Percentiles rank a stretch among this genome's conserved stretches.
Evolutionary conservation across 2,888 invertebrate genomes (phyloP).

Genomic region (Arenicola marina): DNA sequence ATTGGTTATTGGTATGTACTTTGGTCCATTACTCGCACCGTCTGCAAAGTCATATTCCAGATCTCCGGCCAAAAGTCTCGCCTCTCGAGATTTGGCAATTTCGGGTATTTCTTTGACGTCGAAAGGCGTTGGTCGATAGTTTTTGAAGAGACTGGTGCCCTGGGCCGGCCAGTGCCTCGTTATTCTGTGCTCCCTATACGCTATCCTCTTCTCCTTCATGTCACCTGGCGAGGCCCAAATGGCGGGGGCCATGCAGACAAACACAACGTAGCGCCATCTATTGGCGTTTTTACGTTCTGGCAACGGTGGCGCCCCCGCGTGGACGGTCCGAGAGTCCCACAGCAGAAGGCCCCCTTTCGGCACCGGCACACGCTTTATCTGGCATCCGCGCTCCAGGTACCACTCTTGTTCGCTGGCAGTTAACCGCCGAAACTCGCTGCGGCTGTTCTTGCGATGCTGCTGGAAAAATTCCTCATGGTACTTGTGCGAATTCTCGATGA

Average conservation of each 20-base stretch:
- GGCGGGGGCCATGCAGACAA: slow-evolving; percentile 51
- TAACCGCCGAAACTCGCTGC: slow-evolving; percentile 32
- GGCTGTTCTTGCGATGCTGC: neutral
- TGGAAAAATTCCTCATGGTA: slow-evolving; percentile 30
- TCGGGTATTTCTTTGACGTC: slow-evolving; percentile 28
- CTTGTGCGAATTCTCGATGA: slow-evolving; percentile 38
- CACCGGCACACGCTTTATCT: slow-evolving; percentile 39
- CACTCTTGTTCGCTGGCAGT: slow-evolving; percentile 35
- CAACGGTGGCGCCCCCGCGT: slow-evolving; percentile 46
- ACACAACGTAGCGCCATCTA: slow-evolving; percentile 47
- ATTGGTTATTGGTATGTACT: too few relatives aligned
- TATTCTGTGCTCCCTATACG: slow-evolving; percentile 37
- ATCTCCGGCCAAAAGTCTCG: slow-evolving; percentile 17
- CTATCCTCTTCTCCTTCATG: slow-evolving; percentile 37
- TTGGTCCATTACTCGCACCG: slow-evolving; percentile 20
- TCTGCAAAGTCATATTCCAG: slow-evolving; percentile 19
- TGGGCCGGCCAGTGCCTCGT: slow-evolving; percentile 49
- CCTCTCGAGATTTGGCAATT: slow-evolving; percentile 36
- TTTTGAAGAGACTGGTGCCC: slow-evolving; percentile 36
- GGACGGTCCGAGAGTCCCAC: slow-evolving; percentile 51
- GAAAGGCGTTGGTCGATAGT: neutral
- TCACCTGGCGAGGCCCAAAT: slow-evolving; percentile 43
- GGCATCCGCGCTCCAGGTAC: slow-evolving; percentile 36
- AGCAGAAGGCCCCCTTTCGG: slow-evolving; percentile 50
- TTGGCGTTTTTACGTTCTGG: slow-evolving; percentile 37